A percentile compares a stretch with the other conserved stretches of the same genome.
These are phyloP conservation scores for Eupithecia subumbrata DNA, from an alignment of 2,888 invertebrate genomes.

Conservation along the genomic window DNA sequence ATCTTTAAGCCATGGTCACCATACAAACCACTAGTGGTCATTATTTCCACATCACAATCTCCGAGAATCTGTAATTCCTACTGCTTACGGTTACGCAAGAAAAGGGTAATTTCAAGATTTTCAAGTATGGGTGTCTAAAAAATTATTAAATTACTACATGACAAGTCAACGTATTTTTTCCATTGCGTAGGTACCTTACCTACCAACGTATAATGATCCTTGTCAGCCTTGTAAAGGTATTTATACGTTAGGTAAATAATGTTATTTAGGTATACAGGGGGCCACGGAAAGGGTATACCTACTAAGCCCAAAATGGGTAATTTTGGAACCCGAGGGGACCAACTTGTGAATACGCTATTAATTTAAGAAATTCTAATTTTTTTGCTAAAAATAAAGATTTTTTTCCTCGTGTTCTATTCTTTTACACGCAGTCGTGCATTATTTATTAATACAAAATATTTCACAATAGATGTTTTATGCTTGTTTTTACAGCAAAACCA, in stretches of 20 bases:
- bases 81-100: slow-evolving; percentile 40
- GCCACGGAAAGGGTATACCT: too few relatives aligned
- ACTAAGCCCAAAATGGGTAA: too few relatives aligned
- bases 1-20: slow-evolving; percentile 23
- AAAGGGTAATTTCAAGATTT: neutral
- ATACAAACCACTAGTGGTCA: slow-evolving; percentile 39
- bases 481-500: too few relatives aligned
- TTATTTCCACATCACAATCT: slow-evolving; percentile 56
- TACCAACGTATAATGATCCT: neutral
- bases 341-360: too few relatives aligned
- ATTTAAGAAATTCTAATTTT: too few relatives aligned
- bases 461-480: too few relatives aligned
- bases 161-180: slow-evolving; percentile 13
- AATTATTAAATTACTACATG: slow-evolving; percentile 10
- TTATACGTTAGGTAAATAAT: neutral
- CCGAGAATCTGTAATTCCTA: slow-evolving; percentile 42
- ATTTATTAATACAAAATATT: too few relatives aligned
- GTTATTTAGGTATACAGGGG: neutral
- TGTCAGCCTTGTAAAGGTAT: neutral
- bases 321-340: too few relatives aligned
- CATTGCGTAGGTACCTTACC: neutral
- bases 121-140: slow-evolving; percentile 3
- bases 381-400: too few relatives aligned
- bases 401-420: too few relatives aligned
- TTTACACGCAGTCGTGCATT: too few relatives aligned